Evolutionary conservation across 2,888 invertebrate genomes (phyloP), one percentile per base, ranked within the genome.

Genomic region (Acrocyrtus sp.): DNA sequence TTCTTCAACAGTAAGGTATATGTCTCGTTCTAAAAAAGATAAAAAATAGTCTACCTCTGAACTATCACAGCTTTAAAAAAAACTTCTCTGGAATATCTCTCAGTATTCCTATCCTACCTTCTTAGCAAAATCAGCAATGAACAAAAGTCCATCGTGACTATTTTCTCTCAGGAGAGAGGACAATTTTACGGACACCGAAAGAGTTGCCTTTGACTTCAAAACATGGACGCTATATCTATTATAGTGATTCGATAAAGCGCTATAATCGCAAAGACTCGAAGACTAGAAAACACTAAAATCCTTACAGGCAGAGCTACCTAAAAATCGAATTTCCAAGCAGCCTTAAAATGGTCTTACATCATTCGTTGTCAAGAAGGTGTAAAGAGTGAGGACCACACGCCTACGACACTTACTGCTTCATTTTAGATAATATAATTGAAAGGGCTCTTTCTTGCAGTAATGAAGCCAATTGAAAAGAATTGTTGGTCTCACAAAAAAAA

Each of bases 401-500:
- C 34, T 34, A 34, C 5, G 34, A 34, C 34, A 34, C 34, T 34
- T 34, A 34, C 6, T 34, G 6, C 34, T 34, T 34, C 34, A 8
- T 12, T 34, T 5, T 34, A 34, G 34, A 34, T 34, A 34, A 34
- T 8, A 34, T 5, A 34, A 34, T 34, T n/a, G n/a, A 48, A 47
- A 26, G 21, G 60, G 60, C 17, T 19, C 41, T 17, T 41, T 15
- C 41, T 22, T 39, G 8, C 39, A 22, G 19, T 69, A 69, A 69
- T 69, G 68, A 69, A 69, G 68, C 68, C 68, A 69, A 69, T 69
- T 69, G 68, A 48, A 54, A 54, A 61, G 53, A 69, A 54, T 53
- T 69, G 61, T 69, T 69, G 60, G 54, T 69, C 54, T 69, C 68
- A 60, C 34, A 34, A 17, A 34, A 54, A 54, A n/a, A 54, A 61